Evolutionary conservation across 1,140 invertebrate genomes (phyloP).

Genomic region (Drosophila bifasciata): DNA sequence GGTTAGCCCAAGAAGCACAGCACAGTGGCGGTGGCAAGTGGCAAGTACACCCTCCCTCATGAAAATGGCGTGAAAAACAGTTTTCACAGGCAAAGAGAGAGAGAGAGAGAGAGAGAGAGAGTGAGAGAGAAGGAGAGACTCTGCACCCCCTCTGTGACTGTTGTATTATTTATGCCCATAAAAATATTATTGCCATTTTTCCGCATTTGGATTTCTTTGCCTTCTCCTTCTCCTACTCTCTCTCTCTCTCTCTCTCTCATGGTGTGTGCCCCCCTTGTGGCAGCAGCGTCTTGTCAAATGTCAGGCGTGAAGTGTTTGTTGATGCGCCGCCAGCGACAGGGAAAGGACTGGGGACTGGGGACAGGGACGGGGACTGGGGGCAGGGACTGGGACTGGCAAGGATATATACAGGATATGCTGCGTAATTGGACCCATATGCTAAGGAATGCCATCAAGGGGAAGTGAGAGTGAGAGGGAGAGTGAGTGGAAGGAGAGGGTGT

Average conservation of each 20-base stretch:
- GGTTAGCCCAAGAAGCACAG: slow-evolving; percentile 49
- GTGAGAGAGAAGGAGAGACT: no score
- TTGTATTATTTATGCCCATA: slow-evolving; percentile 81
- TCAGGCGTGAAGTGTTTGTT: slow-evolving; percentile 83
- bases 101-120: no score
- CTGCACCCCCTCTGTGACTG: slow-evolving; percentile 17
- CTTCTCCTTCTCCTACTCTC: slow-evolving; percentile 27
- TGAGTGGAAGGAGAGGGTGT: no score
- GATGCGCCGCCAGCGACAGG: slow-evolving; percentile 56
- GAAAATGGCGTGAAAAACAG: slow-evolving; percentile 75
- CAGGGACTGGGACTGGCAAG: neutral
- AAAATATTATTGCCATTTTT: slow-evolving; percentile 83
- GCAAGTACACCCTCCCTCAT: slow-evolving; percentile 1
- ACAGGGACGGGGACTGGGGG: slow-evolving; percentile 13
- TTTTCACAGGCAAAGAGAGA: no score
- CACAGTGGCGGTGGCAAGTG: neutral
- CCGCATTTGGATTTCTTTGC: slow-evolving; percentile 74
- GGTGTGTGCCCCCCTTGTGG: neutral
- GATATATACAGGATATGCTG: slow-evolving; percentile 69
- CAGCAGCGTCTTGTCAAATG: slow-evolving; percentile 71
- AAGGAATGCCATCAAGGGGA: slow-evolving; percentile 10
- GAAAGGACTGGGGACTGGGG: slow-evolving; percentile 14
- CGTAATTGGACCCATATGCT: slow-evolving; percentile 82
- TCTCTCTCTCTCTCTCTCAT: neutral
- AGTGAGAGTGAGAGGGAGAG: no score